Conservation (phyloP, 1,140 invertebrate species). For the Proales similis region DNA sequence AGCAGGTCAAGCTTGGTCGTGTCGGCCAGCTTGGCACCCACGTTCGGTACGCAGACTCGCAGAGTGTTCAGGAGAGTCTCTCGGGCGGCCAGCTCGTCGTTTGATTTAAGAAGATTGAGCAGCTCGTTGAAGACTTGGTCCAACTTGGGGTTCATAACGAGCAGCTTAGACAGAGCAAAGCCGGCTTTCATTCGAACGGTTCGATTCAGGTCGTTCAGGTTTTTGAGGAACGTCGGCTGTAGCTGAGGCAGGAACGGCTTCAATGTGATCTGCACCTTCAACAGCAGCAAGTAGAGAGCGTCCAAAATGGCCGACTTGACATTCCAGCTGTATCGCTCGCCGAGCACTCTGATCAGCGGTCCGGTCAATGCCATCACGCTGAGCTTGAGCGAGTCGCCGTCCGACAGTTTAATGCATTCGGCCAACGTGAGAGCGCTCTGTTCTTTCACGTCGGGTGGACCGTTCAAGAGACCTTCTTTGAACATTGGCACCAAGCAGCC, state of each 20-base stretch:
- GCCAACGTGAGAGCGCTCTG: slow-evolving; percentile 83
- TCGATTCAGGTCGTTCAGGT: slow-evolving; percentile 76
- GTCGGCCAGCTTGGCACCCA: slow-evolving; percentile 80
- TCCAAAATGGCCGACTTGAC: slow-evolving; percentile 93
- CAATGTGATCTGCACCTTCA: slow-evolving; percentile 72
- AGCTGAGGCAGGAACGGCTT: slow-evolving; percentile 96
- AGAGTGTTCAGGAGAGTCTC: slow-evolving; percentile 86
- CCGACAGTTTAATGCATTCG: slow-evolving; percentile 77
- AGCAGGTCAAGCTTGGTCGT: slow-evolving; percentile 68
- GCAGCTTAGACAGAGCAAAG: slow-evolving; percentile 74
- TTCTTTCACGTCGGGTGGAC: slow-evolving; percentile 86
- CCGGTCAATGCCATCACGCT: slow-evolving; percentile 94
- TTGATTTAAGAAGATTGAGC: slow-evolving; percentile 71
- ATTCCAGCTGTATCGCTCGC: slow-evolving; percentile 82
- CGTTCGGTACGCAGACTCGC: slow-evolving; percentile 68
- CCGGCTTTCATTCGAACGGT: slow-evolving; percentile 81
- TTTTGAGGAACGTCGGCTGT: slow-evolving; percentile 92
- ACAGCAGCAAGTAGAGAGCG: slow-evolving; percentile 79
- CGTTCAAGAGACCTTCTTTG: slow-evolving; percentile 88
- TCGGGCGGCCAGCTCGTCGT: slow-evolving; percentile 71
- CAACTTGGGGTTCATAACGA: slow-evolving; percentile 76
- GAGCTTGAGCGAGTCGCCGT: slow-evolving; percentile 68
- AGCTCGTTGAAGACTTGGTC: slow-evolving; percentile 80
- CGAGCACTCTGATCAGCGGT: slow-evolving; percentile 89
- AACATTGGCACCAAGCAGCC: slow-evolving; percentile 85